phyloP scores from a whole-genome alignment of 2,888 invertebrate species.

The Dolichomitus sp. region DNA sequence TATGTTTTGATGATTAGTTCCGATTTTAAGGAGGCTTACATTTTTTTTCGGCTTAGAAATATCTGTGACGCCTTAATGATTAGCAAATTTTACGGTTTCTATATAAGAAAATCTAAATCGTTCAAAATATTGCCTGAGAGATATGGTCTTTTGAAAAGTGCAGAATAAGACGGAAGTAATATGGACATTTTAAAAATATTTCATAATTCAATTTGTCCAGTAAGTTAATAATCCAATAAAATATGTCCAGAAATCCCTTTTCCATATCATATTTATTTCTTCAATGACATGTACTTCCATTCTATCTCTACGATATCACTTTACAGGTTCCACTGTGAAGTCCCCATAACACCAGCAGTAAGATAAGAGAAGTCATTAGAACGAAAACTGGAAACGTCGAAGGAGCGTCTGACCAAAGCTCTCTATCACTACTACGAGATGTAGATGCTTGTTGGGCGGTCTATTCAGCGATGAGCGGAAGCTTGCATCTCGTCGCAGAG shows the following conservation, averaged over 20 bases:
- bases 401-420: slow-evolving; percentile 43
- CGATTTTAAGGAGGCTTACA: too few relatives aligned
- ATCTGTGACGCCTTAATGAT: too few relatives aligned
- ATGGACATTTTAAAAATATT: too few relatives aligned
- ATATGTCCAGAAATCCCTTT: neutral
- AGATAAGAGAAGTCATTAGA: slow-evolving; percentile 21
- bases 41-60: too few relatives aligned
- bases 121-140: too few relatives aligned
- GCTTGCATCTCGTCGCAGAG: neutral
- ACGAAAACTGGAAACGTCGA: neutral
- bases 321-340: neutral
- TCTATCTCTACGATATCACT: neutral
- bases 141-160: too few relatives aligned
- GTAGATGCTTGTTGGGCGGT: slow-evolving; percentile 31
- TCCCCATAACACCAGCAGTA: neutral
- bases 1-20: too few relatives aligned
- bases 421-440: slow-evolving; percentile 34
- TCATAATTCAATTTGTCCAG: too few relatives aligned
- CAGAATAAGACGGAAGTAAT: too few relatives aligned
- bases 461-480: slow-evolving; percentile 38
- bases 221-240: neutral
- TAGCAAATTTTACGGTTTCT: too few relatives aligned
- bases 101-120: too few relatives aligned
- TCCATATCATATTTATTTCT: neutral
- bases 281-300: neutral